Conservation (phyloP, 2,797 vertebrate species). For the Gadopsis bispinosus region DNA sequence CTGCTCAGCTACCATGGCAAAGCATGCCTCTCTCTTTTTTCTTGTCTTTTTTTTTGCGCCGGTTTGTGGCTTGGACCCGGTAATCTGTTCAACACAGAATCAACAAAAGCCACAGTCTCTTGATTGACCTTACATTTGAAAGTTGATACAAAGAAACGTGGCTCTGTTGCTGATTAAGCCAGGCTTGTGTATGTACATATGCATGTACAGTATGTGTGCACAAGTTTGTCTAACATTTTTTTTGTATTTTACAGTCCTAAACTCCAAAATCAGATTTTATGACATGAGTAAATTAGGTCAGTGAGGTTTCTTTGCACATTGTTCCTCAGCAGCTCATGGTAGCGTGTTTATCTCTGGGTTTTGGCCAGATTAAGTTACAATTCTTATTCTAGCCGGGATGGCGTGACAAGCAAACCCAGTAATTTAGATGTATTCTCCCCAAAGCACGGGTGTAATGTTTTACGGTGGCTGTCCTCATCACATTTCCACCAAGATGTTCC, state of each 20-base stretch:
- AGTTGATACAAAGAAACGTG: constrained; percentile 73
- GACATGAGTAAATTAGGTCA: constrained; percentile 62
- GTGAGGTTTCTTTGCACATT: constrained; percentile 69
- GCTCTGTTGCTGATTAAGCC: constrained; percentile 74
- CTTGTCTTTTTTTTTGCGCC: constrained; percentile 22
- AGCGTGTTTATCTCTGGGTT: constrained; percentile 71
- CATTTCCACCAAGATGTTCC: constrained; percentile 76
- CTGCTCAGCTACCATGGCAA: constrained; percentile 61
- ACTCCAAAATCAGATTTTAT: constrained; percentile 61
- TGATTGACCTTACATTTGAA: constrained; percentile 81
- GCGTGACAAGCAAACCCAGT: constrained; percentile 82
- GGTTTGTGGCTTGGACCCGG: constrained; percentile 74
- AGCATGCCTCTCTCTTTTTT: constrained; percentile 29
- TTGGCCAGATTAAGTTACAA: constrained; percentile 79
- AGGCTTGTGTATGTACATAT: constrained; percentile 19
- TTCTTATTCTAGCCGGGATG: constrained; percentile 82
- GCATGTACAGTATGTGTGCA: constrained; percentile 1
- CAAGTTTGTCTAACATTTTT: constrained; percentile 5
- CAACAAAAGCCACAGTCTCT: constrained; percentile 78
- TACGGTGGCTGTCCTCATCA: constrained; percentile 74
- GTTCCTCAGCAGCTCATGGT: constrained; percentile 73
- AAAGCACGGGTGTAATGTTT: constrained; percentile 80
- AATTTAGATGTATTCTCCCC: constrained; percentile 83
- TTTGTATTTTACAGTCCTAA: constrained; percentile 41
- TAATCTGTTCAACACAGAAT: constrained; percentile 82